Conservation (phyloP, 2,888 invertebrate species). For the Cordilura impudica region DNA sequence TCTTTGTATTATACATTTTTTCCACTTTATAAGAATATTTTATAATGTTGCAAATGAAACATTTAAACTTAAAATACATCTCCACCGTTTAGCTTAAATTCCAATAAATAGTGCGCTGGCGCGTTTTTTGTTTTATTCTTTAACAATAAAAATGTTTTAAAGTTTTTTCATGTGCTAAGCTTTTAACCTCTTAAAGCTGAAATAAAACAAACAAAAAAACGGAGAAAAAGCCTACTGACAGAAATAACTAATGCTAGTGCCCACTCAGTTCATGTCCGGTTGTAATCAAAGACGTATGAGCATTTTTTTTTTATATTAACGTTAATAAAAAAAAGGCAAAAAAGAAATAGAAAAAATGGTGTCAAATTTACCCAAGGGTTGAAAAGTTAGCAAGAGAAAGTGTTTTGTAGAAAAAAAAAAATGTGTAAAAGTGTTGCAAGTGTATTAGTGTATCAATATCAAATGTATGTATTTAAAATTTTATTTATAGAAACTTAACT, state of each 20-base stretch:
- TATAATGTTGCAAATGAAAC: no score
- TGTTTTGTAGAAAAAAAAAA: neutral
- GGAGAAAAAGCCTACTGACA: neutral
- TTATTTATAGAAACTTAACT: neutral
- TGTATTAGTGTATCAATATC: neutral
- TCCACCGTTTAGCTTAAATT: no score
- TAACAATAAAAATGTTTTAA: neutral
- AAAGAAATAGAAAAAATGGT: neutral
- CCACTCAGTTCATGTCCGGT: constrained; percentile 41
- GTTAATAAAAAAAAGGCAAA: neutral
- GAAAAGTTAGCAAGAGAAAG: neutral
- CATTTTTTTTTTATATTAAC: neutral
- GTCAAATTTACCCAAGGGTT: neutral
- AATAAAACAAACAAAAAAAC: neutral
- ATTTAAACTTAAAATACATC: no score
- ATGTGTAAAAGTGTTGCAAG: neutral
- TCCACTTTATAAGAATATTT: no score
- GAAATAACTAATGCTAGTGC: neutral
- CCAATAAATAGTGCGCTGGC: neutral
- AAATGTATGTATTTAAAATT: neutral
- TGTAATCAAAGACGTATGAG: constrained; percentile 27
- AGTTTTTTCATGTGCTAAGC: neutral
- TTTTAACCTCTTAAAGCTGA: neutral
- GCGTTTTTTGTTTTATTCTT: neutral
- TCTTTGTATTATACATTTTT: no score